phyloP scores from a whole-genome alignment of 2,888 invertebrate species.

The Heliconius sara region DNA sequence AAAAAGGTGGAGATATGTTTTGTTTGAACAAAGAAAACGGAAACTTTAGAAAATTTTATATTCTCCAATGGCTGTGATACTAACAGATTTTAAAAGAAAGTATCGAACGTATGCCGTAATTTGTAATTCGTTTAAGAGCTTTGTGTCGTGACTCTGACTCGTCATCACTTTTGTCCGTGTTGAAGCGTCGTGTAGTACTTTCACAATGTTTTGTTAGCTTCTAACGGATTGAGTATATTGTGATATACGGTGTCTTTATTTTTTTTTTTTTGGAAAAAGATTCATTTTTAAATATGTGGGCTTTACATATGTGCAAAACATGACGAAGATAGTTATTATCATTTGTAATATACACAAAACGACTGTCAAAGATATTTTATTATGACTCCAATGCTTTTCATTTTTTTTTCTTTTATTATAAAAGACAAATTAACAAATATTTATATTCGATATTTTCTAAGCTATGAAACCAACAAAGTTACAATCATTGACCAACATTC shows the following conservation, averaged over 20 bases:
- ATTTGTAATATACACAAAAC: too few relatives aligned
- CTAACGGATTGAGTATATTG: not conserved
- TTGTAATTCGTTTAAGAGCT: slow-evolving; percentile 41
- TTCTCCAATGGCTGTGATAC: slow-evolving; percentile 25
- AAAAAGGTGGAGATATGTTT: slow-evolving; percentile 30
- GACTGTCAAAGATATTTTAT: not conserved
- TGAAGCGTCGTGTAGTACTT: slow-evolving; percentile 22
- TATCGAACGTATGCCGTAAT: slow-evolving; percentile 30
- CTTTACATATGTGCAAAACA: not conserved
- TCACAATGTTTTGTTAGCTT: slow-evolving; percentile 30
- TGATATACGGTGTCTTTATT: not conserved
- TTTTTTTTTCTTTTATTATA: too few relatives aligned
- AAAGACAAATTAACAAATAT: too few relatives aligned
- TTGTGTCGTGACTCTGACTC: slow-evolving; percentile 36
- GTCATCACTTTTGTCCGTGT: slow-evolving; percentile 33
- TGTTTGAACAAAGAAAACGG: slow-evolving; percentile 12
- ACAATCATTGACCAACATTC: not conserved
- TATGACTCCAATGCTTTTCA: not conserved
- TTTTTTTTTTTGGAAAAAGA: too few relatives aligned
- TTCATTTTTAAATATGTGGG: not conserved
- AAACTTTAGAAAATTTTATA: not conserved
- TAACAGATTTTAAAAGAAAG: slow-evolving; percentile 37
- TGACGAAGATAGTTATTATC: not conserved
- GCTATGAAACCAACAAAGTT: not conserved
- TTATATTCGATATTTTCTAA: not conserved